Evolutionary conservation across 2,797 vertebrate genomes (phyloP).

Genomic region (Lindbergichthys nudifrons): DNA sequence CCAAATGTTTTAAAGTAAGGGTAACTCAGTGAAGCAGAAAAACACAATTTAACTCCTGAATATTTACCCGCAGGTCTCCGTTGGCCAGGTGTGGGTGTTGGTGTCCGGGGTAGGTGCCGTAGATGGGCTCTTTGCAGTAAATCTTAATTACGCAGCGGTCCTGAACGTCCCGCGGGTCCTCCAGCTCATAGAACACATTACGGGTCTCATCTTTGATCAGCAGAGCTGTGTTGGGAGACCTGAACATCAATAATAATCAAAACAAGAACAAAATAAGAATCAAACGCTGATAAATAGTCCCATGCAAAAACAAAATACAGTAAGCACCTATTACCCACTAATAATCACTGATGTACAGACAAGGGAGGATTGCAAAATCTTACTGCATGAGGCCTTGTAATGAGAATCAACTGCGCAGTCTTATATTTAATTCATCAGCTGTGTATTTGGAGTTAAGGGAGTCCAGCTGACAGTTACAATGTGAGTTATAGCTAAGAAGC

Average conservation of each 20-base stretch:
- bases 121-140: conserved; percentile 95
- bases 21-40: neutral
- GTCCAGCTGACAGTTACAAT: neutral
- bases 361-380: neutral
- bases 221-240: conserved; percentile 95
- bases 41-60: neutral
- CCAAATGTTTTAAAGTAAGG: neutral
- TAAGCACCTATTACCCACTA: conserved; percentile 22
- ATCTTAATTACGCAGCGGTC: conserved; percentile 98
- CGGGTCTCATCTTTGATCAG: conserved; percentile 98
- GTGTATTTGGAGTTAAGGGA: conserved; percentile 16
- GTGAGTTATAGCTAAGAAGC: neutral
- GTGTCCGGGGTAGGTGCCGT: conserved; percentile 91
- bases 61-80: conserved; percentile 93
- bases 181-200: conserved; percentile 97
- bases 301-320: conserved; percentile 23
- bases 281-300: conserved; percentile 27
- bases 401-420: conserved; percentile 27
- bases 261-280: neutral
- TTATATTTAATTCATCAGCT: conserved; percentile 31
- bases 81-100: conserved; percentile 91
- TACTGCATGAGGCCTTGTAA: conserved; percentile 1
- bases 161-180: conserved; percentile 96
- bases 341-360: conserved; percentile 11
- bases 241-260: conserved; percentile 45